Evolutionary conservation across 2,888 invertebrate genomes (phyloP).

Genomic region (Arctia plantaginis): DNA sequence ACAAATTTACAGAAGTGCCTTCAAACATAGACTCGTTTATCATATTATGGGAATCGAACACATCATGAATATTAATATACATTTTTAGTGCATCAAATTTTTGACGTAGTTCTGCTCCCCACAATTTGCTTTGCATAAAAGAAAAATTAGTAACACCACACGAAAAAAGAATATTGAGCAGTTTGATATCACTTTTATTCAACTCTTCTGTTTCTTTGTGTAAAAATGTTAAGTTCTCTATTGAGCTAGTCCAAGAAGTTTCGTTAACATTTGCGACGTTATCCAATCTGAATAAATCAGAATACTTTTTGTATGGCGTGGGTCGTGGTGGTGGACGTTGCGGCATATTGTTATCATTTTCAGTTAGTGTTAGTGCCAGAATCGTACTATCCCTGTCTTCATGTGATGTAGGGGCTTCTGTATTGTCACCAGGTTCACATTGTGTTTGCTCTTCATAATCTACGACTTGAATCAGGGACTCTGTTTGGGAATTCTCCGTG

Average conservation of each 20-base stretch:
- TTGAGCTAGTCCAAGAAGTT: conserved; percentile 26
- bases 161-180: conserved; percentile 11
- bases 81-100: conserved; percentile 16
- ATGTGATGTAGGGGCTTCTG: not conserved
- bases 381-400: not conserved
- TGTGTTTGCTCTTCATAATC: conserved; percentile 13
- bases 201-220: conserved; percentile 24
- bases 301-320: conserved; percentile 9
- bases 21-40: conserved; percentile 49
- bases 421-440: not conserved
- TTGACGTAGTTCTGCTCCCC: conserved; percentile 33
- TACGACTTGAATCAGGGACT: conserved; percentile 12
- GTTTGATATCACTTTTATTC: conserved; percentile 32
- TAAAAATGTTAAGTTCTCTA: conserved; percentile 27
- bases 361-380: not conserved
- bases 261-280: conserved; percentile 21
- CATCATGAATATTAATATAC: conserved; percentile 15
- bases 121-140: conserved; percentile 28
- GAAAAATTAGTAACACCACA: conserved; percentile 10
- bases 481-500: not conserved
- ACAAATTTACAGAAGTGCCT: conserved; percentile 19
- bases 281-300: conserved; percentile 14
- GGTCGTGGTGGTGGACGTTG: not conserved
- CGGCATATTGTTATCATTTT: not conserved
- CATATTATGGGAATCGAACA: conserved; percentile 19